Base-by-base conservation (phyloP, 2,888 invertebrate genomes). In the Megamerina dolium region DNA sequence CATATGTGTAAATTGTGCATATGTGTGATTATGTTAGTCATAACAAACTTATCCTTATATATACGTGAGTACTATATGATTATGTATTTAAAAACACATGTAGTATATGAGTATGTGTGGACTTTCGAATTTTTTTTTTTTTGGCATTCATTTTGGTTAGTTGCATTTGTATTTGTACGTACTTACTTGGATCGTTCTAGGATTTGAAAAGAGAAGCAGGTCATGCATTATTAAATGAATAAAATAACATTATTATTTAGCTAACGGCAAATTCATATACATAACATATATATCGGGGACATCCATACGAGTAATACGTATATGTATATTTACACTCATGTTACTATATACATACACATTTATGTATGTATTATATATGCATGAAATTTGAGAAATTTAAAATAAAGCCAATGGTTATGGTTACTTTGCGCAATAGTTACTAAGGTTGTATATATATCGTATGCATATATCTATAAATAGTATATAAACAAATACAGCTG, bases 181-280 rank as follows among this genome's bases (percentile, higher is more conserved):
- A n/a, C n/a, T n/a, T n/a, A n/a, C n/a, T 23, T 23, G 23, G 8
- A 23, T 8, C 23, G 13, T 31, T 31, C 16, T 31, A 31, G n/a
- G n/a, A n/a, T n/a, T n/a, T n/a, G n/a, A n/a, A 31, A 31, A 10
- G 9, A 31, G 38, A 51, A 51, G 23, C 46, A 49, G 49, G 51
- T 51, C 51, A 51, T 34, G 49, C 49, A 43, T 45, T 32, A 41
- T 43, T 41, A 39, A 45, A 41, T 8, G 36, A 34, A 49, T 40
- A 6, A 23, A 31, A 19, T 36, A 17, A 46, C 39, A 21, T 20
- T 46, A 37, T 46, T 44, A 42, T 50, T 42, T 46, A 42, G 43
- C 20, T 41, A 32, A 44, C 20, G 16, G 30, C 18, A 35, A 3
- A 31, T 27, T 9, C 26, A 27, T 12, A n/a, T 10, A 4, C 20